Conservation (phyloP, 2,113 vertebrate genomes). For the Onychorhynchus coronatus region DNA sequence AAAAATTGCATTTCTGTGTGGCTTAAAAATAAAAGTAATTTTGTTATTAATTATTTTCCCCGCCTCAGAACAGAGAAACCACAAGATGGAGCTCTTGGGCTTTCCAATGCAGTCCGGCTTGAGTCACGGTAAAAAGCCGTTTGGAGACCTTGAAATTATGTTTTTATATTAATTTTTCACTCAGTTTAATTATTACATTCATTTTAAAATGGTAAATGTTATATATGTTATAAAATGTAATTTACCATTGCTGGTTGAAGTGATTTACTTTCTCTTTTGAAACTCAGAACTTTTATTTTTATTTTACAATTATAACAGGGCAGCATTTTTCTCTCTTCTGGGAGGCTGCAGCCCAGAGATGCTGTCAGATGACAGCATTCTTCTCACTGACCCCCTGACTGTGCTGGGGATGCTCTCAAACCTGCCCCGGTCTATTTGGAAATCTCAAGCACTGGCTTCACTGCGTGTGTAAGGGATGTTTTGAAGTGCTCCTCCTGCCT, state of each 20-base stretch:
- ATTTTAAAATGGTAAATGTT: neutral
- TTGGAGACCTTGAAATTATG: constrained; percentile 20
- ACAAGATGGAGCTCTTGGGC: constrained; percentile 69
- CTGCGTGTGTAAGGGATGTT: neutral
- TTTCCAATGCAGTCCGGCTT: neutral
- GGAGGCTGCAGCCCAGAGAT: neutral
- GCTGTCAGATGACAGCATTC: neutral
- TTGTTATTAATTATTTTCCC: neutral
- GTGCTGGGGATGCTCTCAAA: neutral
- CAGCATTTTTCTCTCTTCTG: neutral
- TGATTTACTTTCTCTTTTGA: neutral
- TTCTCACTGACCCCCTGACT: neutral
- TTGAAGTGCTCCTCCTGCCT: neutral
- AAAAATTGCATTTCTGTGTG: neutral
- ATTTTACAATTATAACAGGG: neutral
- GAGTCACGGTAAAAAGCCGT: fast-evolving
- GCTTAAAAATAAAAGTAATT: constrained; percentile 17
- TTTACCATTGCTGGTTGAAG: neutral
- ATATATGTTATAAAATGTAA: neutral
- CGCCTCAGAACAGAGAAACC: neutral
- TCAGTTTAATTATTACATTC: constrained; percentile 26
- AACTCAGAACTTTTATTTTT: neutral
- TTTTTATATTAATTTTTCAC: constrained; percentile 28
- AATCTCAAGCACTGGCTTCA: neutral
- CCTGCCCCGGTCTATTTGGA: neutral